Base-by-base conservation (phyloP, 2,888 invertebrate genomes). In the Leptothorax acervorum region DNA sequence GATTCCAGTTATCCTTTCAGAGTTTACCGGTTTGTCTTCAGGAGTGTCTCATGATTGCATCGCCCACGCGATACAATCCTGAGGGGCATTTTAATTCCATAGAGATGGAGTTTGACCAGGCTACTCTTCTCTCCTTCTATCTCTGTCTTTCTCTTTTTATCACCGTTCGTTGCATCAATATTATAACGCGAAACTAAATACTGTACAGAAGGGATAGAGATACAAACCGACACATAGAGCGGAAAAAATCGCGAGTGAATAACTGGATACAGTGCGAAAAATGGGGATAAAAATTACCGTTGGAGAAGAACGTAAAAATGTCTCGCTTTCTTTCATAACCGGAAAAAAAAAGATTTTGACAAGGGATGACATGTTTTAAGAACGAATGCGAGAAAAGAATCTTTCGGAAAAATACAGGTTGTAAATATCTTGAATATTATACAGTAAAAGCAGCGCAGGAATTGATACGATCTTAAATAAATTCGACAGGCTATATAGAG, bases 41-140 rank as follows among this genome's bases (percentile, higher is more conserved):
- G 39, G 12, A 5, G 5, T 48, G 71, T 70, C 57, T 57, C 71
- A 42, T 78, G 74, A 81, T 82, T 82, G 55, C 55, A 1, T 85
- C 35, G 39, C 65, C 75, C 76, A 65, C 63, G 31, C 62, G 53
- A 48, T 48, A 39, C 42, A 60, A 75, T 78, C 65, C 82, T 81
- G 71, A 63, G 81, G 8, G 42, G 74, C 78, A 83, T 84, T 83
- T 87, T 88, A 88, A 88, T 88, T 87, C 84, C 73, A 42, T 71
- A 68, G 55, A 65, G 68, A 90, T 87, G 89, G 88, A 90, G 88
- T 89, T 86, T 66, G 75, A 78, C 65, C 79, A 73, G 55, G 45
- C 28, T 39, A 45, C n/a, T 23, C n/a, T 23, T 23, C 23, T 78
- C 68, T 15, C 48, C 42, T 42, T 84, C 35, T 45, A 39, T 51